phyloP scores from a whole-genome alignment of 2,888 invertebrate species.

The Dolichopus griseipennis region DNA sequence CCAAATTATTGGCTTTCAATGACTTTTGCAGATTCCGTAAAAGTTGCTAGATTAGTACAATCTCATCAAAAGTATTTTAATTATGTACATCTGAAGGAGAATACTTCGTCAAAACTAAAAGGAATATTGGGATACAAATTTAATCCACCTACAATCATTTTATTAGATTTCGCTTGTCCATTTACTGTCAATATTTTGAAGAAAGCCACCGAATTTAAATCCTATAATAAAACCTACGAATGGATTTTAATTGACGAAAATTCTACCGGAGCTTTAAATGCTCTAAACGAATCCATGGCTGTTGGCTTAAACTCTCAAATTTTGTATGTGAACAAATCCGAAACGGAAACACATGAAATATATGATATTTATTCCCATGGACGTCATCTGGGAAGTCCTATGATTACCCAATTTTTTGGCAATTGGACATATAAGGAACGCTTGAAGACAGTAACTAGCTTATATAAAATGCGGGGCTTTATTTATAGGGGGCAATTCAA shows the following conservation, averaged over 20 bases:
- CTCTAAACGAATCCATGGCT: conserved; percentile 23
- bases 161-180: conserved; percentile 28
- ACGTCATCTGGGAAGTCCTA: conserved; percentile 28
- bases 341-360: conserved; percentile 17
- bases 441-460: conserved; percentile 20
- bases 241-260: conserved; percentile 34
- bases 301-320: conserved; percentile 37
- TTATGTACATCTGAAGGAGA: not conserved
- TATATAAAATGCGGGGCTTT: conserved; percentile 31
- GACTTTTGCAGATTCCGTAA: not conserved
- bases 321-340: conserved; percentile 28
- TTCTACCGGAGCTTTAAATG: conserved; percentile 20
- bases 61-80: not conserved
- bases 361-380: conserved; percentile 38
- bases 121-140: not conserved
- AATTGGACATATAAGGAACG: conserved; percentile 17
- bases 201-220: conserved; percentile 26
- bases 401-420: conserved; percentile 28
- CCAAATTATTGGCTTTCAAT: not conserved
- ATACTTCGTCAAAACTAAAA: not conserved
- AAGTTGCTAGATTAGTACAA: not conserved
- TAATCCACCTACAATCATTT: not conserved
- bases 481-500: conserved; percentile 30
- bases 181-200: conserved; percentile 22
- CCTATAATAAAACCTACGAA: conserved; percentile 38